These are phyloP conservation scores for Bombus cullumanus DNA, from an alignment of 1,140 invertebrate species.

Conservation along the genomic window DNA sequence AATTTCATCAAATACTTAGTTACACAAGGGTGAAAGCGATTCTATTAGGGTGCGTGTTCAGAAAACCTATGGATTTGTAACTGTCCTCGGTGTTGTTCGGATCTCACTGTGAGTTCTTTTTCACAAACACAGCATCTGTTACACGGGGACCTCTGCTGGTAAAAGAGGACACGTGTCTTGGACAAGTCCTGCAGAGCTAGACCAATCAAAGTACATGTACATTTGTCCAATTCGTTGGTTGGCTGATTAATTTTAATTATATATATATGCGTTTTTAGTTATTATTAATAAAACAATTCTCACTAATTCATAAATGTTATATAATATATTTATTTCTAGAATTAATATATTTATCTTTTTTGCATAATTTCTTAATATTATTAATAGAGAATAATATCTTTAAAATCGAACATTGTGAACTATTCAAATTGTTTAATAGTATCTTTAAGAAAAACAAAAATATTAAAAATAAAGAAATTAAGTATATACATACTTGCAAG, in stretches of 20 bases:
- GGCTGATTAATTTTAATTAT: neutral
- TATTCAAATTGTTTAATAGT: neutral
- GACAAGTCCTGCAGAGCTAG: neutral
- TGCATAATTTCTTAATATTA: neutral
- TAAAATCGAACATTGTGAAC: neutral
- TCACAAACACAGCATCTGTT: constrained; percentile 4
- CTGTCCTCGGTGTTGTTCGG: constrained; percentile 5
- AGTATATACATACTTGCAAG: neutral
- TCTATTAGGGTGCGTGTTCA: constrained; percentile 50
- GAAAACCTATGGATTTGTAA: constrained; percentile 50
- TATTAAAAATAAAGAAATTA: neutral
- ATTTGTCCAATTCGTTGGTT: constrained; percentile 52
- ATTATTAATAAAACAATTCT: neutral
- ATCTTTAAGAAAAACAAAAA: neutral
- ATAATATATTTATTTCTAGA: neutral
- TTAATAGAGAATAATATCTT: neutral
- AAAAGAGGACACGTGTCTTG: neutral
- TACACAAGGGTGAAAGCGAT: constrained; percentile 49
- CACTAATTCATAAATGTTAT: neutral
- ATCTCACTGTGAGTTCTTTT: constrained; percentile 34
- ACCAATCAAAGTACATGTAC: constrained; percentile 14
- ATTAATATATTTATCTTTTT: neutral
- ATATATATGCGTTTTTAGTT: neutral
- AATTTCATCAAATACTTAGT: constrained; percentile 46
- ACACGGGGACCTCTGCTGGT: constrained; percentile 21